Percentiles rank a stretch among this genome's conserved stretches.
phyloP scores from a whole-genome alignment of 2,797 vertebrate genomes.

The Pseudopleuronectes americanus region DNA sequence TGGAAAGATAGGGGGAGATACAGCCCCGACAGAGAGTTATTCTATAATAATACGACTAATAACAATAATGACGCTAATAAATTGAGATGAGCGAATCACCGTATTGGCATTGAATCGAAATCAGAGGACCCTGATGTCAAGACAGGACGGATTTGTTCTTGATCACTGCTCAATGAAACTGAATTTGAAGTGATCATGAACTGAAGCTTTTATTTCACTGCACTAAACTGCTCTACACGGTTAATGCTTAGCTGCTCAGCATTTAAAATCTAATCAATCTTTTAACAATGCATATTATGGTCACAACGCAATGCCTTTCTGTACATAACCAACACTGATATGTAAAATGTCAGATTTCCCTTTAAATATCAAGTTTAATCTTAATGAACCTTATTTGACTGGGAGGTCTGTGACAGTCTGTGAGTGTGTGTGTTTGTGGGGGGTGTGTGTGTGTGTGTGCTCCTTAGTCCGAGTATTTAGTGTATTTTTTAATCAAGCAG shows the following conservation, averaged over 20 bases:
- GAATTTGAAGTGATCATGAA: neutral
- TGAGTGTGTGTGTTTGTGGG: neutral
- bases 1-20: too few species aligned
- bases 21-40: too few species aligned
- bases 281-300: neutral
- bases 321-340: neutral
- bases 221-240: neutral
- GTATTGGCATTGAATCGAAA: too few species aligned
- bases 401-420: neutral
- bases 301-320: neutral
- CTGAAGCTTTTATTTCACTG: neutral
- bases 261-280: neutral
- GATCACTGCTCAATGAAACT: neutral
- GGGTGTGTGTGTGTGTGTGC: too few species aligned
- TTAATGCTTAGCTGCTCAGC: neutral
- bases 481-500: slow-evolving; percentile 17
- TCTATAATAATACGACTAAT: too few species aligned
- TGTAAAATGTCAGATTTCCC: neutral
- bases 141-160: neutral
- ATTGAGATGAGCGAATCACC: too few species aligned
- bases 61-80: too few species aligned
- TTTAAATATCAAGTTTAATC: slow-evolving; percentile 12
- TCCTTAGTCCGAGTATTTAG: slow-evolving; percentile 24
- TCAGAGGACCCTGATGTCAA: too few species aligned
- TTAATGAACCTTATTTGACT: neutral